Conservation (phyloP, 2,113 vertebrate genomes). For the Aldabrachelys gigantea region DNA sequence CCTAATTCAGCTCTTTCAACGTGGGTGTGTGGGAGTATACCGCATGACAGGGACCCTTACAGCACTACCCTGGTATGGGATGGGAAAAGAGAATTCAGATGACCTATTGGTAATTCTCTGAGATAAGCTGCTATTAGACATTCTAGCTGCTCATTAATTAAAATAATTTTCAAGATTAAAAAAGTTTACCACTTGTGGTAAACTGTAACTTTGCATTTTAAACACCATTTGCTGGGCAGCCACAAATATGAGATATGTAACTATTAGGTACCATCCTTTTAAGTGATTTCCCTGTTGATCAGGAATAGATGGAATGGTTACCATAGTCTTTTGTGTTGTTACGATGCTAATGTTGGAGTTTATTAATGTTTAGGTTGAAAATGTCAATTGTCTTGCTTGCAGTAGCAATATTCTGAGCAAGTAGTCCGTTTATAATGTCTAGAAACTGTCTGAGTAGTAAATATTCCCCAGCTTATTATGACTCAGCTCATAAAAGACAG, state of each 20-base stretch:
- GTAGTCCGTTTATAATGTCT: constrained; percentile 44
- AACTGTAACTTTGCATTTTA: constrained; percentile 12
- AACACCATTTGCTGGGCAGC: constrained; percentile 34
- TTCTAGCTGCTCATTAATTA: background rate
- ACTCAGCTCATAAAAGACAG: constrained; percentile 53
- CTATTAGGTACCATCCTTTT: constrained; percentile 46
- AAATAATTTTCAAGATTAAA: background rate
- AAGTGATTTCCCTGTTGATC: constrained; percentile 53
- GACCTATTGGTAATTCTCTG: constrained; percentile 17
- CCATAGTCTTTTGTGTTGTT: constrained; percentile 52
- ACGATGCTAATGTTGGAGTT: constrained; percentile 26
- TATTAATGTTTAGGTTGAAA: constrained; percentile 53
- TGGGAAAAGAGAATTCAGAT: constrained; percentile 16
- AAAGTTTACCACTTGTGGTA: background rate
- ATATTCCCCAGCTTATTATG: constrained; percentile 63
- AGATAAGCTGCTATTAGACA: constrained; percentile 27
- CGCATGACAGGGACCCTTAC: background rate
- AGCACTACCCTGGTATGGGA: background rate
- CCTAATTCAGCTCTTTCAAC: background rate
- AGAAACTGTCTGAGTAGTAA: constrained; percentile 52
- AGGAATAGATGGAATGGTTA: constrained; percentile 44
- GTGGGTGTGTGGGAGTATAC: background rate
- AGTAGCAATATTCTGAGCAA: constrained; percentile 43
- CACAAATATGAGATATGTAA: background rate
- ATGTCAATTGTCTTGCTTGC: constrained; percentile 53